A percentile compares a stretch with the other conserved stretches of the same genome.
These are phyloP conservation scores for Lathamus discolor DNA, from an alignment of 2,113 vertebrate species.

Conservation along the genomic window DNA sequence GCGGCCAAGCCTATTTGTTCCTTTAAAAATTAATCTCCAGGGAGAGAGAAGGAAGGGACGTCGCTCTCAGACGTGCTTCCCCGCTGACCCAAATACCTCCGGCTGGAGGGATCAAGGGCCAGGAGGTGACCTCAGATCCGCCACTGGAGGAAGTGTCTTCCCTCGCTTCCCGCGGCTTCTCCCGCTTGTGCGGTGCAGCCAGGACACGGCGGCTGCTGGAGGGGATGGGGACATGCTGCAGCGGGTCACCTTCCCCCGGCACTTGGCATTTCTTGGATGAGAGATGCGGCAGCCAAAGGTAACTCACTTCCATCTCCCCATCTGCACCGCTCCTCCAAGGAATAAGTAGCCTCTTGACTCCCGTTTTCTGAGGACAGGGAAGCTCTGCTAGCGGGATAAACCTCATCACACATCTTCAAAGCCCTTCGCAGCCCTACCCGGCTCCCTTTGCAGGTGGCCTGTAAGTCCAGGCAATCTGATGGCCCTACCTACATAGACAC, in stretches of 20 bases:
- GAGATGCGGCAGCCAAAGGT: not conserved
- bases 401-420: accelerated
- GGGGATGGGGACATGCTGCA: not conserved
- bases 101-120: conserved; percentile 50
- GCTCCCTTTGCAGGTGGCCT: not conserved
- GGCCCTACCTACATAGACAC: not conserved
- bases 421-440: not conserved
- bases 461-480: not conserved
- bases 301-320: accelerated
- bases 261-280: not conserved
- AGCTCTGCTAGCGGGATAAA: not conserved
- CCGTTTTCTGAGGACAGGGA: not conserved
- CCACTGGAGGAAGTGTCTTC: conserved; percentile 47
- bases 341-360: not conserved
- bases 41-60: conserved; percentile 46
- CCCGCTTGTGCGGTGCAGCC: not conserved
- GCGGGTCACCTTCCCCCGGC: not conserved
- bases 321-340: not conserved
- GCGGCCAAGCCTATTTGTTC: conserved; percentile 30
- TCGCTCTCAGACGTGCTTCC: conserved; percentile 31
- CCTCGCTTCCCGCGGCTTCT: conserved; percentile 56
- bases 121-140: conserved; percentile 65
- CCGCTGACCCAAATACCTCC: conserved; percentile 55
- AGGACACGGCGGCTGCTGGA: not conserved
- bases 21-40: conserved; percentile 24